Evolutionary conservation across 1,140 invertebrate species (phyloP), one percentile per base, ranked within the genome.

Genomic region (Zelostemma sp.): DNA sequence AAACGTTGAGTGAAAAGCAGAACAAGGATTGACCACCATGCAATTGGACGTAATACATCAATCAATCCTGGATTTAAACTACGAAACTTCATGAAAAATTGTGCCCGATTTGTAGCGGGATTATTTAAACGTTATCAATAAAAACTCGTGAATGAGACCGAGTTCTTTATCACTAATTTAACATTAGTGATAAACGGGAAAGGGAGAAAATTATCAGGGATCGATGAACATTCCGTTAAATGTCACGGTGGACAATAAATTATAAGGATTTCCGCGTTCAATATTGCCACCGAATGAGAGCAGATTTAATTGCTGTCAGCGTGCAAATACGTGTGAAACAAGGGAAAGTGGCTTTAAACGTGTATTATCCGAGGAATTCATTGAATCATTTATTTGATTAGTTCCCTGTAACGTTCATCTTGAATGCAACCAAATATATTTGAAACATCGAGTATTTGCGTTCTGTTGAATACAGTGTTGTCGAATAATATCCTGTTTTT

Each of bases 161-260:
- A n/a, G n/a, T n/a, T n/a, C n/a, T n/a, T n/a, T n/a, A n/a, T 28
- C 25, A 8, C 1, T 40, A 40, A 40, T 40, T 43, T 16, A 17
- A 16, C 16, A 40, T 40, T 15, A 2, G 35, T 3, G 11, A 40
- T 2, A 40, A 43, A 8, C 14, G 14, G 40, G 8, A 14, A 43
- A 43, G 8, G 15, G 15, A 1, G 15, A 6, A 15, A 43, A 28
- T 28, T 28, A 28, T 8, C 3, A 28, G 3, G 25, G n/a, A n/a
- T n/a, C 6, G 15, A 8, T 43, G 35, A 17, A 14, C 40, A 28
- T 28, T 8, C 1, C 16, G 41, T 41, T 40, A 47, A 61, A 63
- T 18, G 66, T 68, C 53, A 55, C 54, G 0, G 51, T 38, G 17
- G 59, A 58, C 62, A 62, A 68, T 68, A 49, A 55, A 49, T 68